These are phyloP conservation scores for Lophotriccus pileatus DNA, from an alignment of 2,797 vertebrate species.

Conservation along the genomic window DNA sequence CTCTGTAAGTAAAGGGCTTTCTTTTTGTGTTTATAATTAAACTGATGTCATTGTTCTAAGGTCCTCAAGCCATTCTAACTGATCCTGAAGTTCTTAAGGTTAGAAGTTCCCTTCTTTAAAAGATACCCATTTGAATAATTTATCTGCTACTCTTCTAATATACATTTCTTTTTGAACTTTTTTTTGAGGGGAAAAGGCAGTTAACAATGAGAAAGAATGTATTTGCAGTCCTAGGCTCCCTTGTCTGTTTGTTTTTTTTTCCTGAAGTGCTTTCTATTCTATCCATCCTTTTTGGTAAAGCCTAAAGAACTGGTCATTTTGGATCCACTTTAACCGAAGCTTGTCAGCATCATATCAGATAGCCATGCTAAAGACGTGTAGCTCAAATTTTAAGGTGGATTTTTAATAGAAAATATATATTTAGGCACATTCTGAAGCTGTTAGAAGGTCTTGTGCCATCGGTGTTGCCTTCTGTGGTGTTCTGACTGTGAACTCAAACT, in stretches of 20 bases:
- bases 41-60: background rate
- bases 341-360: background rate
- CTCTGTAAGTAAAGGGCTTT: background rate
- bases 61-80: background rate
- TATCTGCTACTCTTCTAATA: background rate
- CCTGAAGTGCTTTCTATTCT: background rate
- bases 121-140: slow-evolving; percentile 4
- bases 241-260: background rate
- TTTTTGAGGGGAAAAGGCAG: background rate
- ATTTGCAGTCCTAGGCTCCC: background rate
- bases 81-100: background rate
- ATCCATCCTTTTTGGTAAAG: background rate
- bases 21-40: background rate
- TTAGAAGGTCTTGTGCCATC: background rate
- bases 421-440: background rate
- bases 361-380: background rate
- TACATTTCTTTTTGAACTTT: background rate
- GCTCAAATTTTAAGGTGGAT: background rate
- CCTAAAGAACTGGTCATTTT: background rate
- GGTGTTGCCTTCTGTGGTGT: background rate
- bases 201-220: background rate
- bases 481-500: background rate
- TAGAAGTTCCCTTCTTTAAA: slow-evolving; percentile 3
- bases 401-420: background rate
- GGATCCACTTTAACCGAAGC: background rate